Percentiles rank a stretch among this genome's conserved stretches.
Evolutionary conservation across 2,888 invertebrate species (phyloP).

Genomic region (Macaria liturata): DNA sequence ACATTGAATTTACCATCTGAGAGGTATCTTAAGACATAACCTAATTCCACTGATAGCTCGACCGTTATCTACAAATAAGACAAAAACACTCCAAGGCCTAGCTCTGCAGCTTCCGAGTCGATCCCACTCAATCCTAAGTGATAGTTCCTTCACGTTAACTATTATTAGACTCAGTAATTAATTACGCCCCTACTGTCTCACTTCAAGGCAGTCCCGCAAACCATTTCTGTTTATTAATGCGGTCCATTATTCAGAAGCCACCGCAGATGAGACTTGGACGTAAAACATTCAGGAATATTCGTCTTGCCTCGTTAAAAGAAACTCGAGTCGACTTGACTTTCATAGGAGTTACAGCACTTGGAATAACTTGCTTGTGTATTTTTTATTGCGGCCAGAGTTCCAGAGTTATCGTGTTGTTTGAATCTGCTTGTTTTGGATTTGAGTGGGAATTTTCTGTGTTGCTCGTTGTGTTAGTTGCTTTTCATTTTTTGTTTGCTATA

Average conservation of each 20-base stretch:
- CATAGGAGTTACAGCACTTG: slow-evolving; percentile 33
- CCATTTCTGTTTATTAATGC: slow-evolving; percentile 77
- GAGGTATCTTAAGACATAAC: too few species aligned
- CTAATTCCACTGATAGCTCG: too few species aligned
- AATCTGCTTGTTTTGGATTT: too few species aligned
- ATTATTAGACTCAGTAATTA: slow-evolving; percentile 64
- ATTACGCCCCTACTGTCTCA: slow-evolving; percentile 52
- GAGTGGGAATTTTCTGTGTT: too few species aligned
- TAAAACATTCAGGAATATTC: slow-evolving; percentile 68
- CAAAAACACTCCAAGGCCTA: slow-evolving; percentile 3
- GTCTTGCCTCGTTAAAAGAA: slow-evolving; percentile 66
- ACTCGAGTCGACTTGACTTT: slow-evolving; percentile 63
- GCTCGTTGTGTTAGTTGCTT: too few species aligned
- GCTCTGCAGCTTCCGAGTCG: slow-evolving; percentile 32
- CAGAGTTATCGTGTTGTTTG: too few species aligned
- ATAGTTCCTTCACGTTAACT: slow-evolving; percentile 58
- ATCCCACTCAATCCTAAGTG: slow-evolving; percentile 57
- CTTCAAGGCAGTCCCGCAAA: slow-evolving; percentile 56
- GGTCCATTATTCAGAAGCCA: slow-evolving; percentile 69
- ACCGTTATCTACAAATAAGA: not conserved
- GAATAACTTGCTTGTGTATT: slow-evolving; percentile 17
- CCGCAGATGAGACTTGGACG: slow-evolving; percentile 74
- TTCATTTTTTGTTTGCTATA: too few species aligned
- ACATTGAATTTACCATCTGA: too few species aligned
- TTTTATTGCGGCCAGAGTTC: slow-evolving; percentile 5